Percentiles rank a stretch among this genome's conserved stretches.
Evolutionary conservation across 2,888 invertebrate species (phyloP).

Genomic region (Lithophane leautieri): DNA sequence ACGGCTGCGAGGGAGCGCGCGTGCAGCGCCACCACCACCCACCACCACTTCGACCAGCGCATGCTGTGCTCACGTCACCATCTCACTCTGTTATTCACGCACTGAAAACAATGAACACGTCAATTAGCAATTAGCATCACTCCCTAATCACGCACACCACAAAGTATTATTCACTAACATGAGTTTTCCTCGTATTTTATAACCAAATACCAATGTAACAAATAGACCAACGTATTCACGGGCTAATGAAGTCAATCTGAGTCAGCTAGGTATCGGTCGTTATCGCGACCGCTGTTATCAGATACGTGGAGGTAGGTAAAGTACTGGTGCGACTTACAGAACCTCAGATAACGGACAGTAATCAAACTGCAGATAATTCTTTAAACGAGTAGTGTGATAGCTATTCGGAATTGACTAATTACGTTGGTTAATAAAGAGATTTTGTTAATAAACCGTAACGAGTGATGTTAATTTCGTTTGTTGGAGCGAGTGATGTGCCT

Average conservation of each 20-base stretch:
- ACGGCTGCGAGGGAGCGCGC: conserved; percentile 73
- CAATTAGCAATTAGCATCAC: conserved; percentile 31
- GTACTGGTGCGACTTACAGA: conserved; percentile 47
- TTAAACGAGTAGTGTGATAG: conserved; percentile 11
- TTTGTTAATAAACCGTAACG: neutral
- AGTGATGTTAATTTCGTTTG: conserved; percentile 5
- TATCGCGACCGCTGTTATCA: conserved; percentile 85
- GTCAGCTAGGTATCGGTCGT: conserved; percentile 81
- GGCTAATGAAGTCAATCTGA: conserved; percentile 77
- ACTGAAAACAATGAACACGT: conserved; percentile 69
- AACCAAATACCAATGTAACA: conserved; percentile 26
- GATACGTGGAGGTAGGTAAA: conserved; percentile 75
- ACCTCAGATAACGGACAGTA: conserved; percentile 44
- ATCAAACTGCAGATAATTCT: conserved; percentile 48
- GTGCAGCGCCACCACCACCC: conserved; percentile 76
- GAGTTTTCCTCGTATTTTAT: conserved; percentile 34
- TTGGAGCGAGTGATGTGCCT: conserved; percentile 11
- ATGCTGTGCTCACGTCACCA: conserved; percentile 87
- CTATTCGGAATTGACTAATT: neutral
- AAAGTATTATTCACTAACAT: conserved; percentile 40
- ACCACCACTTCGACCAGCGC: conserved; percentile 84
- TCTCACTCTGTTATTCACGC: conserved; percentile 73
- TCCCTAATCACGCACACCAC: conserved; percentile 6
- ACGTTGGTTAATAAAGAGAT: neutral
- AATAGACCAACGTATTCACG: conserved; percentile 61